Evolutionary conservation across 1,140 invertebrate species (phyloP).

Genomic region (Saccostrea glomerata): DNA sequence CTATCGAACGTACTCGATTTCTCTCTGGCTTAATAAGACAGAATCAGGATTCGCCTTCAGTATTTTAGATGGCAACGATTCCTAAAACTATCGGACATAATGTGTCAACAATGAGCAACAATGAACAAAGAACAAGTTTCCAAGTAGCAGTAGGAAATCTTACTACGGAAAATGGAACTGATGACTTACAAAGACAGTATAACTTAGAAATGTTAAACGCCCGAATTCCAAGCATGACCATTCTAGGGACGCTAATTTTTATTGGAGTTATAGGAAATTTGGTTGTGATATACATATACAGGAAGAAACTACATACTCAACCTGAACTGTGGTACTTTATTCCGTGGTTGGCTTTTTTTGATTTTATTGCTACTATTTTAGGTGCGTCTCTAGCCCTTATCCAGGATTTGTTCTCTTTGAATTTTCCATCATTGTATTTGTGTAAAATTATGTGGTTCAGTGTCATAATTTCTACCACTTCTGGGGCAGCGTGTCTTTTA

Average conservation of each 20-base stretch:
- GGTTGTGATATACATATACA: constrained; percentile 15
- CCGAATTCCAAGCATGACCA: neutral
- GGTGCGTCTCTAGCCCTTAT: neutral
- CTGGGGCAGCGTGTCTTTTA: neutral
- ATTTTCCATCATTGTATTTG: neutral
- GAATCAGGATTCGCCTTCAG: too few species aligned
- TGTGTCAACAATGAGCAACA: neutral
- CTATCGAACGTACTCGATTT: too few species aligned
- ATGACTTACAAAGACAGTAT: neutral
- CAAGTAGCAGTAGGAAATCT: neutral
- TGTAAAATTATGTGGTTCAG: constrained; percentile 14
- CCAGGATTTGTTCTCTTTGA: constrained; percentile 2
- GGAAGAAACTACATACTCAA: neutral
- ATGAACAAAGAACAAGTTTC: too few species aligned
- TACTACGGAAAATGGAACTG: neutral
- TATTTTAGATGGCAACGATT: too few species aligned
- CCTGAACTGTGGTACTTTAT: neutral
- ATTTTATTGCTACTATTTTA: neutral
- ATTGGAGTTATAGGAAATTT: neutral
- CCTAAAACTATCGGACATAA: neutral
- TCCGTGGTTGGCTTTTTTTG: constrained; percentile 19
- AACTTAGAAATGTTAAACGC: neutral
- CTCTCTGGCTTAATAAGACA: too few species aligned
- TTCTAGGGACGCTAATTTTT: neutral
- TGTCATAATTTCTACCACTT: neutral